phyloP scores from a whole-genome alignment of 2,797 vertebrate species.

The Cacajao melanocephalus region DNA sequence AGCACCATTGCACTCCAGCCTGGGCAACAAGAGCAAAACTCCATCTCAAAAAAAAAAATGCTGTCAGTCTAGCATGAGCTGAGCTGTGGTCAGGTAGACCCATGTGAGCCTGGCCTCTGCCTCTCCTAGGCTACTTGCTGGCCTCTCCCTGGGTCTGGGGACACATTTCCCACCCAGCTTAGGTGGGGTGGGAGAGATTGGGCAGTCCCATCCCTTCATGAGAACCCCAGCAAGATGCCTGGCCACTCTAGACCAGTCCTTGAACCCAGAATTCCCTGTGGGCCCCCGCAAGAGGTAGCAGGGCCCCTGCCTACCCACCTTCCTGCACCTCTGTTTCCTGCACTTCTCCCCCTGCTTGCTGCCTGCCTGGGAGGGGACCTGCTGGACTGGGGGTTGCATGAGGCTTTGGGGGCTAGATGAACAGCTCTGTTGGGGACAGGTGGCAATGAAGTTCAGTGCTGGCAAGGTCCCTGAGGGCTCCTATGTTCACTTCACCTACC shows the following conservation, averaged over 20 bases:
- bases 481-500: neutral
- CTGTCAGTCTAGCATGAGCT: neutral
- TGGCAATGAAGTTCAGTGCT: neutral
- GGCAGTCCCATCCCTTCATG: neutral
- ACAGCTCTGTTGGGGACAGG: neutral
- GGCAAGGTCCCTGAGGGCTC: neutral
- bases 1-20: no score
- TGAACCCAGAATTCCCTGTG: neutral
- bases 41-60: no score
- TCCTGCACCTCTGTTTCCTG: neutral
- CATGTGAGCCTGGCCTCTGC: neutral
- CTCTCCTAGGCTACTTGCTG: neutral
- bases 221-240: neutral
- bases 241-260: neutral
- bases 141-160: neutral
- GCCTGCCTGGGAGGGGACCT: slow-evolving; percentile 25
- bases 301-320: neutral
- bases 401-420: neutral
- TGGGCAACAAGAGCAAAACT: no score
- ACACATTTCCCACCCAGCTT: neutral
- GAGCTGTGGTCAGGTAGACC: neutral
- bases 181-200: neutral
- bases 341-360: slow-evolving; percentile 56
- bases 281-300: slow-evolving; percentile 57
- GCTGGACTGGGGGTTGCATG: slow-evolving; percentile 61